Conservation (phyloP, 2,113 vertebrate genomes). For the Hippocampus zosterae region DNA sequence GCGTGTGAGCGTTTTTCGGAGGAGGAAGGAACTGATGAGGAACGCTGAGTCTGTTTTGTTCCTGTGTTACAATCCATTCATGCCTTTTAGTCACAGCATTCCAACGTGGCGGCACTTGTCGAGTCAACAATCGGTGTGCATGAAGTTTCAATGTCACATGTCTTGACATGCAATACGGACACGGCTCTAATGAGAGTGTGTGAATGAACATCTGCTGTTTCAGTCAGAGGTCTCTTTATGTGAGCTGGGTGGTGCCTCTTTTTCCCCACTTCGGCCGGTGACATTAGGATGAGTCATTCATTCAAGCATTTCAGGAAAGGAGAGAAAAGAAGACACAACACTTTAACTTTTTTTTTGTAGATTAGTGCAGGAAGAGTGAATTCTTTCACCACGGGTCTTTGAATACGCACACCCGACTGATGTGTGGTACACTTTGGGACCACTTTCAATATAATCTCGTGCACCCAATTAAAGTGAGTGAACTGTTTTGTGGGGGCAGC, state of each 20-base stretch:
- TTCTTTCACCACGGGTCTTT: neutral
- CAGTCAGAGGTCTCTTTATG: neutral
- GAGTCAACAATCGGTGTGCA: slow-evolving; percentile 7
- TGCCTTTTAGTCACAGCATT: slow-evolving; percentile 26
- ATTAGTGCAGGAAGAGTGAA: neutral
- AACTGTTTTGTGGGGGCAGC: neutral
- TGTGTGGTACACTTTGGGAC: neutral
- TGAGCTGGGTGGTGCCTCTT: neutral
- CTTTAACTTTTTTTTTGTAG: neutral
- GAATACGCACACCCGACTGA: neutral
- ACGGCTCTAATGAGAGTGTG: neutral
- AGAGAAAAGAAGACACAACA: neutral
- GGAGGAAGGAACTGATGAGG: neutral
- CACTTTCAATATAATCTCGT: neutral
- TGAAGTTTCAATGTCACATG: slow-evolving; percentile 1
- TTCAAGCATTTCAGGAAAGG: neutral
- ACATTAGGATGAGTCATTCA: neutral
- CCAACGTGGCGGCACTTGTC: slow-evolving; percentile 5
- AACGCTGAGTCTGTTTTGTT: slow-evolving; percentile 11
- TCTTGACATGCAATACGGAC: neutral
- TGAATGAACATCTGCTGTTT: neutral
- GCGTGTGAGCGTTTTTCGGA: slow-evolving; percentile 15
- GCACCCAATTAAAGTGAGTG: neutral
- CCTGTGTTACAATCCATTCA: slow-evolving; percentile 9
- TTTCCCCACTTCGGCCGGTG: neutral